These are phyloP conservation scores for Corydoras sp. DNA, from an alignment of 2,113 vertebrate species.

Conservation along the genomic window DNA sequence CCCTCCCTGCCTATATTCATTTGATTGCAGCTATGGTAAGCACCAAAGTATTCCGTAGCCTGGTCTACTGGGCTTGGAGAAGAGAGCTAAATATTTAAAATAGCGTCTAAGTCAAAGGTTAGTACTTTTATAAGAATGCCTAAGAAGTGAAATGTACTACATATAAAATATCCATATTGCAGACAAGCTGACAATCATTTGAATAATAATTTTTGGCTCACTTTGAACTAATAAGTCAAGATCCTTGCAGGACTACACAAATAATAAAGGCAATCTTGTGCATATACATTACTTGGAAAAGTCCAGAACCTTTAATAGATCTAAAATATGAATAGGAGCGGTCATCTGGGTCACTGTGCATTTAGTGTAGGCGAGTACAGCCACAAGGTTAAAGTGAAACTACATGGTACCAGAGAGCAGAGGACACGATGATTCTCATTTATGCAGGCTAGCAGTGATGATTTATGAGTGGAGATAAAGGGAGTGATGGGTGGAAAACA, in stretches of 20 bases:
- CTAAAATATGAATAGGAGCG: slow-evolving; percentile 67
- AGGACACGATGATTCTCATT: slow-evolving; percentile 54
- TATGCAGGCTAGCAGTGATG: slow-evolving; percentile 65
- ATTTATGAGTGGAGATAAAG: slow-evolving; percentile 71
- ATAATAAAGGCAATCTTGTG: neutral
- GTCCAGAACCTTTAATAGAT: slow-evolving; percentile 46
- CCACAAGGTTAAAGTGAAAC: slow-evolving; percentile 71
- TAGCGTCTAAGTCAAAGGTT: slow-evolving; percentile 68
- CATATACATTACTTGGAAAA: slow-evolving; percentile 12
- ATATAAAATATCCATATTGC: neutral
- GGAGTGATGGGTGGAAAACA: slow-evolving; percentile 65
- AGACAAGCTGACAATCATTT: neutral
- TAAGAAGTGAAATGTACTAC: slow-evolving; percentile 52
- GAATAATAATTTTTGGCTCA: too few species aligned
- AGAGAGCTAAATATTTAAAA: slow-evolving; percentile 69
- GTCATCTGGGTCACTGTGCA: slow-evolving; percentile 59
- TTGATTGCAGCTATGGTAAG: slow-evolving; percentile 65
- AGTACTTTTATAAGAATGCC: slow-evolving; percentile 51
- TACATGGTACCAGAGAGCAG: slow-evolving; percentile 53
- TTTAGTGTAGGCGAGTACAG: slow-evolving; percentile 55
- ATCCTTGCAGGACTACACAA: too few species aligned
- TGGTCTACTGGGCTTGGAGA: slow-evolving; percentile 68
- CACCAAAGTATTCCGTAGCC: slow-evolving; percentile 73
- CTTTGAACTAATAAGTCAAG: too few species aligned
- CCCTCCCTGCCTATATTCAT: slow-evolving; percentile 53